Percentiles rank a stretch among this genome's conserved stretches.
Evolutionary conservation across 2,113 vertebrate genomes (phyloP).

Genomic region (Mastomys natalensis): DNA sequence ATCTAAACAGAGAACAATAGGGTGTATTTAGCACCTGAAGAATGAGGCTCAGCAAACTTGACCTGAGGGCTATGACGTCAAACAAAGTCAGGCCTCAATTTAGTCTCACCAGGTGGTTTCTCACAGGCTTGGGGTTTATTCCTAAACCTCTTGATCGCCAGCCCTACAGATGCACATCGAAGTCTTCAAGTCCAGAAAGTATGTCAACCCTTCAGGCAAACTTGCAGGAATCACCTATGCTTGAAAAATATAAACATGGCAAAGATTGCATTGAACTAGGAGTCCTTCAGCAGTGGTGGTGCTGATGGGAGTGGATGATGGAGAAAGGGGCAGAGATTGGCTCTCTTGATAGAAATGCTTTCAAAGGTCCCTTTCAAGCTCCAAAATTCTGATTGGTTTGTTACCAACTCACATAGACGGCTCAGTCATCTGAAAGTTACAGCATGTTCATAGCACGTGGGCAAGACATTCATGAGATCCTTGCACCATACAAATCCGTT

Average conservation of each 20-base stretch:
- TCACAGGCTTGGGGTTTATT: neutral
- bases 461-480: neutral
- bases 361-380: neutral
- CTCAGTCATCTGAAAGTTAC: neutral
- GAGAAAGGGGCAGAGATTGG: neutral
- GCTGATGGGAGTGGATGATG: neutral
- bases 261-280: constrained; percentile 12
- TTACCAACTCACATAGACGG: neutral
- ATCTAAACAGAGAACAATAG: constrained; percentile 62
- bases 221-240: neutral
- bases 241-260: neutral
- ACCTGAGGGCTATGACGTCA: constrained; percentile 66
- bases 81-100: neutral
- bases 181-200: constrained; percentile 13
- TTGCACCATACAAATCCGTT: neutral
- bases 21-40: constrained; percentile 56
- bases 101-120: neutral
- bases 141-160: neutral
- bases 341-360: neutral
- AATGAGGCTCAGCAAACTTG: constrained; percentile 65
- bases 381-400: neutral
- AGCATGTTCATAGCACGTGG: neutral
- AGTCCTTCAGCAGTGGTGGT: neutral
- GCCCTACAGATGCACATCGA: neutral
- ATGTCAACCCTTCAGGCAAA: neutral